Evolutionary conservation across 2,888 invertebrate genomes (phyloP).

Genomic region (Phasia obesa): DNA sequence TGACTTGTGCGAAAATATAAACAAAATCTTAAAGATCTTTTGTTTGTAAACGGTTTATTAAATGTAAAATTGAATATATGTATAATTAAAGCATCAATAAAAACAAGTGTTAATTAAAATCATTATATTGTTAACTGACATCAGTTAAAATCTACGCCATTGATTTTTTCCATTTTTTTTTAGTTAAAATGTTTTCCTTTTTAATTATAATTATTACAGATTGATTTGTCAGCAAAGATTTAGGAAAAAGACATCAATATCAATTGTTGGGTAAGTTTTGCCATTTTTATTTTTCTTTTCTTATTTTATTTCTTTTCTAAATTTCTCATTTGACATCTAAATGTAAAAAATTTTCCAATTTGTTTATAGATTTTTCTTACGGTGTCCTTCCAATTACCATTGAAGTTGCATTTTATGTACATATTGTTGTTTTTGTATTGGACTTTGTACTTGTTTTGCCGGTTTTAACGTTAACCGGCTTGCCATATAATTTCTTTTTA

Average conservation of each 20-base stretch:
- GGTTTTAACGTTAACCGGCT: slow-evolving; percentile 49
- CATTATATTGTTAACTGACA: slow-evolving; percentile 4
- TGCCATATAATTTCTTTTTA: slow-evolving; percentile 19
- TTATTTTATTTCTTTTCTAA: not conserved
- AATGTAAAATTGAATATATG: too few species aligned
- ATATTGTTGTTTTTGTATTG: slow-evolving; percentile 26
- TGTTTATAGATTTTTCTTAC: not conserved
- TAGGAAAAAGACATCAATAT: slow-evolving; percentile 23
- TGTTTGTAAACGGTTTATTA: slow-evolving; percentile 35
- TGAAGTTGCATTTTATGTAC: slow-evolving; percentile 12
- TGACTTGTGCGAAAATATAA: not conserved
- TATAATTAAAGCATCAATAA: not conserved
- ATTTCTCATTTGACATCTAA: not conserved
- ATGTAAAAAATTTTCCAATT: slow-evolving; percentile 3
- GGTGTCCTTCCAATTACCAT: slow-evolving; percentile 54
- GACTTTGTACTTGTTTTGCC: slow-evolving; percentile 69
- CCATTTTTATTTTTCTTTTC: not conserved
- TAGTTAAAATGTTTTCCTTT: not conserved
- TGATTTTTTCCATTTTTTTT: slow-evolving; percentile 27
- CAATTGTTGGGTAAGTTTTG: slow-evolving; percentile 61
- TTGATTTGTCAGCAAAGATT: slow-evolving; percentile 42
- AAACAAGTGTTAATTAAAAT: slow-evolving; percentile 5
- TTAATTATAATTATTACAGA: not conserved
- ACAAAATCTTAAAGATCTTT: slow-evolving; percentile 39
- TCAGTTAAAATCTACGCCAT: slow-evolving; percentile 5